Evolutionary conservation across 2,113 vertebrate species (phyloP).

Genomic region (Cyphomyrus discorhynchus): DNA sequence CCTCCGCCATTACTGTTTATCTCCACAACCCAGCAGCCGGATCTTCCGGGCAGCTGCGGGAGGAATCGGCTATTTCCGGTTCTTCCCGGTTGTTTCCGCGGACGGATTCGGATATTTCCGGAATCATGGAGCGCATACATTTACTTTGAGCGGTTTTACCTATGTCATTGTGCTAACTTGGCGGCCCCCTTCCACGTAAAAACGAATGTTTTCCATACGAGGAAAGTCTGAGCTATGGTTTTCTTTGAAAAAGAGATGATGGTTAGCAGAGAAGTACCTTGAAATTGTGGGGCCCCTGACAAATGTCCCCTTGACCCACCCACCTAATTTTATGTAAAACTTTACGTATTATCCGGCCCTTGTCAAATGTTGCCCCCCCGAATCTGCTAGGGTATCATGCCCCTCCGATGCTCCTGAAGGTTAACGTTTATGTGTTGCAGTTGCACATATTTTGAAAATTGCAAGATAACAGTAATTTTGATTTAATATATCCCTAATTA

Average conservation of each 20-base stretch:
- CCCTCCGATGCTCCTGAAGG: not conserved
- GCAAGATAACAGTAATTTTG: not conserved
- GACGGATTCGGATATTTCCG: not conserved
- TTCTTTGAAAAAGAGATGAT: not conserved
- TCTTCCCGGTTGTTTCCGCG: not conserved
- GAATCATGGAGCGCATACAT: not conserved
- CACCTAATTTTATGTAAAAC: not conserved
- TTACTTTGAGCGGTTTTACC: not conserved
- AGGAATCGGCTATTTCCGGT: conserved; percentile 42
- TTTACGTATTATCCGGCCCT: not conserved
- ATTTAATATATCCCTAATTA: not conserved
- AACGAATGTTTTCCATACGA: not conserved
- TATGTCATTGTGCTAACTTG: not conserved
- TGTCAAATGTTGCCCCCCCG: not conserved
- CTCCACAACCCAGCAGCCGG: conserved; percentile 59
- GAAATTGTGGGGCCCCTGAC: not conserved
- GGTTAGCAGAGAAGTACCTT: not conserved
- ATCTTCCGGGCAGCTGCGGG: conserved; percentile 58
- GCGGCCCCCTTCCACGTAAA: not conserved
- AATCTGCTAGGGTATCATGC: not conserved
- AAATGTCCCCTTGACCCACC: not conserved
- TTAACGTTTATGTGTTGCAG: not conserved
- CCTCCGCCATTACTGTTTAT: conserved; percentile 80
- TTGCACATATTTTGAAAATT: not conserved
- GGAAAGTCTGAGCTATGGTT: not conserved